phyloP scores from a whole-genome alignment of 2,113 vertebrate genomes.

The Circaetus gallicus region DNA sequence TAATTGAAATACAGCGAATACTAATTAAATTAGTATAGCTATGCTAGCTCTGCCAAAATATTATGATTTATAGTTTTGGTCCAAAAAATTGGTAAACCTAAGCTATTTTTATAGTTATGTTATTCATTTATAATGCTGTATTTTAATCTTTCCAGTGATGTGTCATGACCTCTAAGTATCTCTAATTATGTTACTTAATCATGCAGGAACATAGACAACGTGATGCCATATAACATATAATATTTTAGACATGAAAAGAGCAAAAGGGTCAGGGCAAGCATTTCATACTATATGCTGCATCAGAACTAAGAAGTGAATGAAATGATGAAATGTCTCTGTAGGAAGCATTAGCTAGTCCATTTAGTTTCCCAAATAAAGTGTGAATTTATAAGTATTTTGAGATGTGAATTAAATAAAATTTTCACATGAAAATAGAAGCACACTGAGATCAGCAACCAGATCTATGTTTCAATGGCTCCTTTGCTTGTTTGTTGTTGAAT shows the following conservation, averaged over 20 bases:
- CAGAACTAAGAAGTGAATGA: neutral
- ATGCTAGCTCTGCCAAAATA: neutral
- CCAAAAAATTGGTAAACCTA: neutral
- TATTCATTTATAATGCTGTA: neutral
- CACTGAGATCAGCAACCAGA: neutral
- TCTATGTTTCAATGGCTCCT: neutral
- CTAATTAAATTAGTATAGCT: constrained; percentile 21
- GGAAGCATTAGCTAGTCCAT: neutral
- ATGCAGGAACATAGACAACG: neutral
- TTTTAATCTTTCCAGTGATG: neutral
- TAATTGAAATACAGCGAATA: neutral
- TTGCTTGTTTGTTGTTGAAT: neutral
- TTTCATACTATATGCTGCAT: neutral
- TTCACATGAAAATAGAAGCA: neutral
- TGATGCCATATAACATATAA: neutral
- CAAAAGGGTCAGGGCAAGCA: neutral
- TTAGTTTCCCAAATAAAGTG: neutral
- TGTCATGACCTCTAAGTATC: neutral
- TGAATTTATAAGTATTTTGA: neutral
- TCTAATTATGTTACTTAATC: neutral
- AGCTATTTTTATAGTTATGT: neutral
- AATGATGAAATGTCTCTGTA: neutral
- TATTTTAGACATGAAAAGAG: neutral
- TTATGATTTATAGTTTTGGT: neutral
- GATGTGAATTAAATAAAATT: neutral